Evolutionary conservation across 2,113 vertebrate genomes (phyloP).

Genomic region (Apteryx mantelli): DNA sequence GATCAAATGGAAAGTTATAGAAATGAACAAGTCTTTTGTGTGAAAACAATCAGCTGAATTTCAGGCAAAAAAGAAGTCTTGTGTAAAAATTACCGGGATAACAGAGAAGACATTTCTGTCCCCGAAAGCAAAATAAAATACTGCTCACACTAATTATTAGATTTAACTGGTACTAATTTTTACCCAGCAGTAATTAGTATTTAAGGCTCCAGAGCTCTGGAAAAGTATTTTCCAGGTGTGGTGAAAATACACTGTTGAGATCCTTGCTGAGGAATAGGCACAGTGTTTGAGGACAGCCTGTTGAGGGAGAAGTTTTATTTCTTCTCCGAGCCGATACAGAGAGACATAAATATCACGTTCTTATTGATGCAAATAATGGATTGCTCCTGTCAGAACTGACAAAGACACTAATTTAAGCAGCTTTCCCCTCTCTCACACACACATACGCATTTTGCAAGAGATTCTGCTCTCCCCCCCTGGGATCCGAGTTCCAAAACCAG

Average conservation of each 20-base stretch:
- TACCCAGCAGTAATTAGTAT: slow-evolving; percentile 11
- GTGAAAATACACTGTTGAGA: not conserved
- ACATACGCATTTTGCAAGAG: not conserved
- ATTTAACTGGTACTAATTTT: slow-evolving; percentile 24
- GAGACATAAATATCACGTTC: slow-evolving; percentile 3
- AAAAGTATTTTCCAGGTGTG: not conserved
- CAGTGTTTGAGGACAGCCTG: not conserved
- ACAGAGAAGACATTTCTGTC: not conserved
- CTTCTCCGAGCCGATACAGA: not conserved
- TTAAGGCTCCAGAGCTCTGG: not conserved
- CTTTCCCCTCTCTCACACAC: not conserved
- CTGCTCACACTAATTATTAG: not conserved
- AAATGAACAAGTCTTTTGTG: not conserved
- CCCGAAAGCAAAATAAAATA: slow-evolving; percentile 19
- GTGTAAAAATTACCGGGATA: not conserved
- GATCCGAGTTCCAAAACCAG: not conserved
- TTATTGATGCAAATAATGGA: slow-evolving; percentile 32
- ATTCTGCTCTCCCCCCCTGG: not conserved
- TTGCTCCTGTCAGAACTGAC: slow-evolving; percentile 1
- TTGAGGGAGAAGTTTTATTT: slow-evolving; percentile 44
- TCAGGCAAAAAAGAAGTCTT: not conserved
- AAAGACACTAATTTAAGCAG: not conserved
- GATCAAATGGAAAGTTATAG: slow-evolving; percentile 12
- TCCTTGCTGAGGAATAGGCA: not conserved
- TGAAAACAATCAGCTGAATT: slow-evolving; percentile 25